These are phyloP conservation scores for Hyphantria cunea DNA, from an alignment of 1,140 invertebrate genomes.

Conservation along the genomic window DNA sequence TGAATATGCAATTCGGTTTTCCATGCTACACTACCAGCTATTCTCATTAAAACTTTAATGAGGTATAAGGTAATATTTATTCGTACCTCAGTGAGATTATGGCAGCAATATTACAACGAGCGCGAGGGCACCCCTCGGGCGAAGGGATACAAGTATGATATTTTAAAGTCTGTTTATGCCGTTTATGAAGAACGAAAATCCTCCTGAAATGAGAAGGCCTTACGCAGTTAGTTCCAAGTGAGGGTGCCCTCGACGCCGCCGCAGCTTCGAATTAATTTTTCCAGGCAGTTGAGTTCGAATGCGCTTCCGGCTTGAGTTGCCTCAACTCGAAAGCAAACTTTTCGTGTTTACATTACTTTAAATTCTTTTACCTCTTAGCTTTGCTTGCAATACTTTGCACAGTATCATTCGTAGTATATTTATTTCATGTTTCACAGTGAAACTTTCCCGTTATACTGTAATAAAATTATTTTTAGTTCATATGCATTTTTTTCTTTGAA, in stretches of 20 bases:
- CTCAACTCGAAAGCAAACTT: slow-evolving; percentile 77
- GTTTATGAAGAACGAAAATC: slow-evolving; percentile 56
- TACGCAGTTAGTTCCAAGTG: slow-evolving; percentile 41
- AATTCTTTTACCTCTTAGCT: slow-evolving; percentile 74
- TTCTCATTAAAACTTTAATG: slow-evolving; percentile 36
- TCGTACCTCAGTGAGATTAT: slow-evolving; percentile 25
- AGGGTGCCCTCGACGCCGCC: slow-evolving; percentile 53
- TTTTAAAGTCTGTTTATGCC: slow-evolving; percentile 57
- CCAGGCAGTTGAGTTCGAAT: slow-evolving; percentile 77
- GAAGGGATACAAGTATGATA: slow-evolving; percentile 37
- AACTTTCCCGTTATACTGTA: slow-evolving; percentile 55
- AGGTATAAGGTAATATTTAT: slow-evolving; percentile 32
- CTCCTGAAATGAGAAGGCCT: slow-evolving; percentile 57
- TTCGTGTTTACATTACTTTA: slow-evolving; percentile 78
- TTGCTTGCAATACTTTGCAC: slow-evolving; percentile 66
- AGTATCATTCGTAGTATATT: slow-evolving; percentile 65
- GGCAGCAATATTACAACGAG: slow-evolving; percentile 23
- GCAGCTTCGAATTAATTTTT: slow-evolving; percentile 75
- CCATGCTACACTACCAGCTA: slow-evolving; percentile 19
- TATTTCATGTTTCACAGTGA: slow-evolving; percentile 61
- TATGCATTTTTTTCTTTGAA: slow-evolving; percentile 16
- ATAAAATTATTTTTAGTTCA: slow-evolving; percentile 47
- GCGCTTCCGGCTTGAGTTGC: slow-evolving; percentile 71
- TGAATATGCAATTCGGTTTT: slow-evolving; percentile 35
- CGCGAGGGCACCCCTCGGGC: slow-evolving; percentile 11